These are phyloP conservation scores for Ophiothrix spiculata DNA, from an alignment of 35 echinoderm and acorn worm species.

Conservation along the genomic window DNA sequence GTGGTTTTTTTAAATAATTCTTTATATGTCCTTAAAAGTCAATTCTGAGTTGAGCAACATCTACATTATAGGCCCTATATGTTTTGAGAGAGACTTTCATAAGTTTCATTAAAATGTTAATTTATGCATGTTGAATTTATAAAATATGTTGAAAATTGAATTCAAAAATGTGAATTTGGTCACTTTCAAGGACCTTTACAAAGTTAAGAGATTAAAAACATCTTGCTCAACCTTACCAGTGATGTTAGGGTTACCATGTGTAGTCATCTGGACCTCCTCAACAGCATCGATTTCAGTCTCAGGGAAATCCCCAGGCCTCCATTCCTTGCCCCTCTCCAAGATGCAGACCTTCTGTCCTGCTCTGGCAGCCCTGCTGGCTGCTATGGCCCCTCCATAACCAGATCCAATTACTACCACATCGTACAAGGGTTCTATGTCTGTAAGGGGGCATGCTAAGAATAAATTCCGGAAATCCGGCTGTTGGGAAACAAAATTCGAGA, in stretches of 20 bases:
- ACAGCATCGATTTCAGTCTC: conserved; percentile 52
- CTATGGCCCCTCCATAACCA: conserved; percentile 66
- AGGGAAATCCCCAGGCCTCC: conserved; percentile 71
- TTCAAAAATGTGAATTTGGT: too few relatives aligned
- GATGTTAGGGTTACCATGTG: neutral
- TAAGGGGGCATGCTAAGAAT: conserved; percentile 8
- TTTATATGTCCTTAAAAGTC: too few relatives aligned
- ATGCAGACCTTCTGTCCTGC: conserved; percentile 60
- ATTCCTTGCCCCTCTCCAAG: conserved; percentile 63
- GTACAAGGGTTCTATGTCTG: conserved; percentile 48
- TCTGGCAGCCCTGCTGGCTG: conserved; percentile 59
- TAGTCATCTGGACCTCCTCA: conserved; percentile 45
- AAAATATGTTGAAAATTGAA: too few relatives aligned
- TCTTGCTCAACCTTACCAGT: neutral
- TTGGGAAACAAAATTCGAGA: too few relatives aligned
- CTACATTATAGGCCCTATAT: too few relatives aligned
- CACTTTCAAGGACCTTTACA: too few relatives aligned
- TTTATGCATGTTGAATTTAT: too few relatives aligned
- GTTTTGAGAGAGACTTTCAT: too few relatives aligned
- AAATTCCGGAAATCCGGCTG: neutral
- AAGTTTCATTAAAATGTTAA: too few relatives aligned
- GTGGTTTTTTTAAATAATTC: too few relatives aligned
- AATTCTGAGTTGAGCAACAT: too few relatives aligned
- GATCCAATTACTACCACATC: conserved; percentile 74
- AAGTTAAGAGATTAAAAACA: too few relatives aligned